Evolutionary conservation across 2,888 invertebrate species (phyloP), one percentile per base, ranked within the genome.

Genomic region (Noctuana brunneofusca): DNA sequence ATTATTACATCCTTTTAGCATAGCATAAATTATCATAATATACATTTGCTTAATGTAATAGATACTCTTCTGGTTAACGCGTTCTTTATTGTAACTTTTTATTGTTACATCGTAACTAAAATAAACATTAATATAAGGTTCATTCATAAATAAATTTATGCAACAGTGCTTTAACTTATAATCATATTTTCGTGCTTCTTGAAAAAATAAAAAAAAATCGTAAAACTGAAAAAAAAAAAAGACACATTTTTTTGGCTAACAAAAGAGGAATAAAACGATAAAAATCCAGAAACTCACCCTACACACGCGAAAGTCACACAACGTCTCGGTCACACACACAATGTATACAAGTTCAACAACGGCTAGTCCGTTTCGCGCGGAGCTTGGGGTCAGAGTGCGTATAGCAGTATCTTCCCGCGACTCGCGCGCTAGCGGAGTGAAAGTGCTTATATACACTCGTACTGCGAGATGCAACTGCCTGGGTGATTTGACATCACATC

Each of bases 381-480:
- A 72, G 67, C 75, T 73, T 74, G 78, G 78, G 87, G 87, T 89
- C 88, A 88, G 86, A 87, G 89, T 86, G 87, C 87, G 84, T 75
- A 76, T 69, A 74, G 79, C 75, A 74, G 58, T 58, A 46, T 77
- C 82, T 81, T 83, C 82, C 79, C 83, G 82, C 84, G 81, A 88
- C 89, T 89, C 86, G 74, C 75, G 86, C 78, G 87, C 81, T 73
- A 72, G 74, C 65, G 60, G 67, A 81, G 90, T 84, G 90, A 90
- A 89, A 89, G 90, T 87, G 81, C 74, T 88, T 90, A 88, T 90
- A 90, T 90, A 90, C 89, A 87, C 83, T 87, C 80, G 70, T 88
- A 88, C 82, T 86, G 79, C 69, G 76, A 76, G 78, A 72, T 83
- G 84, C 83, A 81, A 75, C 73, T 69, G 66, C 11, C 16, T 74